Conservation (phyloP, 2,797 vertebrate species). For the Darevskia mixta region DNA sequence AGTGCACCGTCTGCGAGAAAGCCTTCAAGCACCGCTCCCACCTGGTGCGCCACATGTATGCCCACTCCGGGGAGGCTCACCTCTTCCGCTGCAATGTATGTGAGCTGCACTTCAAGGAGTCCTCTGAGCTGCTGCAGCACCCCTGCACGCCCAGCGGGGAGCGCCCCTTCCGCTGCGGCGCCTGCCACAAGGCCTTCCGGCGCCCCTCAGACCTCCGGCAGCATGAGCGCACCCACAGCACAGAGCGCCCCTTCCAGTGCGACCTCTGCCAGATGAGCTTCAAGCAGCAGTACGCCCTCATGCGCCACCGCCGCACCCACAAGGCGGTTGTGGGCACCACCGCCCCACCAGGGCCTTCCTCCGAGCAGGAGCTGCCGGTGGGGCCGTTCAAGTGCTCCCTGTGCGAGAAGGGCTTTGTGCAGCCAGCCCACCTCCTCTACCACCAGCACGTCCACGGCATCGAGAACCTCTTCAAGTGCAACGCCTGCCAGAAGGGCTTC, state of each 20-base stretch:
- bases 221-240: conserved; percentile 96
- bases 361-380: conserved; percentile 62
- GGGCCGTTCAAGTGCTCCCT: conserved; percentile 93
- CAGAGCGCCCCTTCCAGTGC: conserved; percentile 98
- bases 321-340: conserved; percentile 82
- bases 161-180: conserved; percentile 92
- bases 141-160: conserved; percentile 95
- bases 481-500: conserved; percentile 97
- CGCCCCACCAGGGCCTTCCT: rapidly evolving
- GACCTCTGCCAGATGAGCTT: conserved; percentile 99
- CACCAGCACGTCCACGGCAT: conserved; percentile 97
- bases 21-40: conserved; percentile 99
- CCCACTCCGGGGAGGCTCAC: conserved; percentile 93
- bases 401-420: conserved; percentile 96
- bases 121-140: conserved; percentile 95
- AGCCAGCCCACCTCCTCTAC: conserved; percentile 95
- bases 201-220: conserved; percentile 95
- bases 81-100: conserved; percentile 97
- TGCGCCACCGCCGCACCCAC: conserved; percentile 95
- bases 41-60: conserved; percentile 98
- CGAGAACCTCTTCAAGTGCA: conserved; percentile 97
- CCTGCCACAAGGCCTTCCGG: conserved; percentile 96
- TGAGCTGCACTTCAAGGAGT: conserved; percentile 97
- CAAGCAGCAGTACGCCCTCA: conserved; percentile 95
- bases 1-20: conserved; percentile 97